Evolutionary conservation across 2,888 invertebrate species (phyloP).

Genomic region (Octodonta nipae): DNA sequence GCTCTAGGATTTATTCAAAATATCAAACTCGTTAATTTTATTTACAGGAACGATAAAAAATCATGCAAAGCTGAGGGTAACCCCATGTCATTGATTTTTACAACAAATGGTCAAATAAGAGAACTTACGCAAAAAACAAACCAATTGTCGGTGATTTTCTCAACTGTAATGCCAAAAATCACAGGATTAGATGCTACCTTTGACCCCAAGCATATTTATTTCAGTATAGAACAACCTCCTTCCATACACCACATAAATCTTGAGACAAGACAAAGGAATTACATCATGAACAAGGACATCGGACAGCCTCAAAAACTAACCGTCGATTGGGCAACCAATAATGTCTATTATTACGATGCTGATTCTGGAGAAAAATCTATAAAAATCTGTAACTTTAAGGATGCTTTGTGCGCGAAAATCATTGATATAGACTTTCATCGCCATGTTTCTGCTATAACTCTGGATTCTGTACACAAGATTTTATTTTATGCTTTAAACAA

Average conservation of each 20-base stretch:
- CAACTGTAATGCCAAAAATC: slow-evolving; percentile 37
- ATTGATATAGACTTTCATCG: slow-evolving; percentile 38
- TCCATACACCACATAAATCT: slow-evolving; percentile 34
- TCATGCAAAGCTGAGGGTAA: slow-evolving; percentile 54
- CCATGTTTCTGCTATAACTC: slow-evolving; percentile 45
- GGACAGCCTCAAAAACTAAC: slow-evolving; percentile 45
- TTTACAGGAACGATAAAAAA: slow-evolving; percentile 43
- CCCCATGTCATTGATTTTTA: slow-evolving; percentile 42
- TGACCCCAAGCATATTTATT: slow-evolving; percentile 37
- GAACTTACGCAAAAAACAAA: slow-evolving; percentile 34
- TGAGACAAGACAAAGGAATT: slow-evolving; percentile 28
- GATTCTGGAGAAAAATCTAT: slow-evolving; percentile 25
- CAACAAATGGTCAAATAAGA: slow-evolving; percentile 43
- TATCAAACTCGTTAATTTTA: too few relatives aligned
- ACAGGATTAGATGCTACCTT: slow-evolving; percentile 43
- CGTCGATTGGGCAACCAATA: slow-evolving; percentile 62
- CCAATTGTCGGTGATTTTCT: slow-evolving; percentile 30
- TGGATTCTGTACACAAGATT: slow-evolving; percentile 48
- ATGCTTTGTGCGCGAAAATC: slow-evolving; percentile 30
- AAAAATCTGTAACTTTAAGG: slow-evolving; percentile 29
- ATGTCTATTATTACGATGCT: slow-evolving; percentile 49
- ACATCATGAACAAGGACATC: slow-evolving; percentile 29
- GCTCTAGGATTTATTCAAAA: too few relatives aligned
- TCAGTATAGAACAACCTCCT: slow-evolving; percentile 34
- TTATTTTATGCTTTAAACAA: slow-evolving; percentile 45